Evolutionary conservation across 2,888 invertebrate species (phyloP).

Genomic region (Anthoptus insignis): DNA sequence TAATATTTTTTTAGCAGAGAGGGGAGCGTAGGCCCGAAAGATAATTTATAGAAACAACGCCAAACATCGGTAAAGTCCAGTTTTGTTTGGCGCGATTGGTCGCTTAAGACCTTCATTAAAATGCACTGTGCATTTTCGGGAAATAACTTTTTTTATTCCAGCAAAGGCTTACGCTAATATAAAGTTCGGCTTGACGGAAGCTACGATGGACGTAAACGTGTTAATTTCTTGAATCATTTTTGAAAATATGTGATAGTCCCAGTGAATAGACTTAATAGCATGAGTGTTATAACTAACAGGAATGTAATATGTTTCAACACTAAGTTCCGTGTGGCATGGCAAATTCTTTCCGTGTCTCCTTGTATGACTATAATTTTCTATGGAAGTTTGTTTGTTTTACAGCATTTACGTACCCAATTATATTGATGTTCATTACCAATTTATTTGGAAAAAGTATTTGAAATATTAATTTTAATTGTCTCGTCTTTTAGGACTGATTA

Average conservation of each 20-base stretch:
- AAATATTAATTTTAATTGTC: too few relatives aligned
- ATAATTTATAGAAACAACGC: conserved; percentile 73
- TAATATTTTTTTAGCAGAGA: conserved; percentile 85
- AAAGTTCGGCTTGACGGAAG: conserved; percentile 67
- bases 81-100: conserved; percentile 68
- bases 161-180: conserved; percentile 74
- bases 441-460: background rate
- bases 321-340: conserved; percentile 31
- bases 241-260: background rate
- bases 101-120: conserved; percentile 62
- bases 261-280: too few relatives aligned
- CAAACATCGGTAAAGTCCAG: conserved; percentile 75
- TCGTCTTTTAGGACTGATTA: too few relatives aligned
- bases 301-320: conserved; percentile 52
- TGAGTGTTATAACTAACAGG: conserved; percentile 70
- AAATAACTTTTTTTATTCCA: conserved; percentile 64
- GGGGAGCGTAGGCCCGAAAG: conserved; percentile 81
- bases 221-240: conserved; percentile 43
- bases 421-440: conserved; percentile 26
- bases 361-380: conserved; percentile 4
- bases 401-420: conserved; percentile 14
- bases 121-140: conserved; percentile 61
- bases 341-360: background rate
- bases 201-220: conserved; percentile 68
- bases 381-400: conserved; percentile 26